Evolutionary conservation across 2,797 vertebrate species (phyloP).

Genomic region (Vipera ursinii): DNA sequence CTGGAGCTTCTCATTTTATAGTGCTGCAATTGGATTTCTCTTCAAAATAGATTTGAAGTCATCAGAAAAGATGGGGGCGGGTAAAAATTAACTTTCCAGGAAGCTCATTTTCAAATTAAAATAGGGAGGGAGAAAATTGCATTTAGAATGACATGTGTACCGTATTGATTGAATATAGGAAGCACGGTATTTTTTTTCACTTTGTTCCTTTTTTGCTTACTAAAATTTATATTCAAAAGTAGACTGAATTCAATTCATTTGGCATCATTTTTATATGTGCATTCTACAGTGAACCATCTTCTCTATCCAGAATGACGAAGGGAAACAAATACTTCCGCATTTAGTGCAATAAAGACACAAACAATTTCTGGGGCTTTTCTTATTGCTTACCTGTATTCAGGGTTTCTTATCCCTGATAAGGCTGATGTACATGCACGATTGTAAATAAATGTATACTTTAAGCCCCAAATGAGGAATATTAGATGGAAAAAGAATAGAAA

Average conservation of each 20-base stretch:
- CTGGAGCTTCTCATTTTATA: background rate
- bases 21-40: background rate
- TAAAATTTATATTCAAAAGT: background rate
- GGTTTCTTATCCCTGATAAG: background rate
- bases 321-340: background rate
- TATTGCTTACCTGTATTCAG: background rate
- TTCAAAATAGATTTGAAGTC: slow-evolving; percentile 2
- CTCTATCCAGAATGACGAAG: background rate
- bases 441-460: background rate
- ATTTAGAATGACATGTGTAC: background rate
- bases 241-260: background rate
- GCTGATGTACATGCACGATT: no score
- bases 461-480: background rate
- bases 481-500: background rate
- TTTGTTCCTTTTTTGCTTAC: background rate
- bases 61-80: no score
- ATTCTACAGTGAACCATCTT: background rate
- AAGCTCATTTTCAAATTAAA: slow-evolving; percentile 26
- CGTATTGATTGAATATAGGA: background rate
- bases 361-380: background rate
- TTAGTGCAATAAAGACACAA: background rate
- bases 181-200: background rate
- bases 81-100: background rate
- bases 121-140: slow-evolving; percentile 3
- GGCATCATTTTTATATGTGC: background rate